A percentile compares a stretch with the other conserved stretches of the same genome.
Conservation (phyloP, 2,888 invertebrate genomes). For the Cerceris rybyensis region DNA sequence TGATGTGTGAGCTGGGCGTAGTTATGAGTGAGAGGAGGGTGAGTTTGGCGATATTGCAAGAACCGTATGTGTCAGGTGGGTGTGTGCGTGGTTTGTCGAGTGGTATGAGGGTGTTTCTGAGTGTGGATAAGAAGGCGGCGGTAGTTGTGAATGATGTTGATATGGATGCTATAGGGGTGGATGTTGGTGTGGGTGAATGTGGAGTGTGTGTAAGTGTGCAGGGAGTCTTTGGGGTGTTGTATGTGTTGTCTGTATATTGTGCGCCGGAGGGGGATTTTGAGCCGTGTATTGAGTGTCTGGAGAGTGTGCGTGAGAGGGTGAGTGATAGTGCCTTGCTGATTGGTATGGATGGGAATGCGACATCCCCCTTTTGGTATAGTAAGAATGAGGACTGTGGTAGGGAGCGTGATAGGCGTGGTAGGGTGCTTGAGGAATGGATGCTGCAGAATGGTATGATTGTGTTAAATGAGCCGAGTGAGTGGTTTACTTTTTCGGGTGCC, state of each 20-base stretch:
- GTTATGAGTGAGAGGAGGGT: background rate
- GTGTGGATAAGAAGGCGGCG: conserved; percentile 16
- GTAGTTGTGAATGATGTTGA: conserved; percentile 28
- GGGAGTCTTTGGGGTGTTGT: conserved; percentile 36
- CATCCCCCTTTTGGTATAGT: conserved; percentile 53
- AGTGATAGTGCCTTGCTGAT: conserved; percentile 24
- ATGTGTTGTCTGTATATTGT: conserved; percentile 53
- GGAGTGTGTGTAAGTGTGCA: conserved; percentile 48
- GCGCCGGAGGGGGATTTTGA: conserved; percentile 11
- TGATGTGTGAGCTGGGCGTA: conserved; percentile 12
- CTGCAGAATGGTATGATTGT: conserved; percentile 1
- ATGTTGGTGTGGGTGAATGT: conserved; percentile 11
- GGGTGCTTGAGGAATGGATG: background rate
- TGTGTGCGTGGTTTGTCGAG: background rate
- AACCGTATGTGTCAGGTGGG: conserved; percentile 7
- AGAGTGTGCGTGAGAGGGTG: background rate
- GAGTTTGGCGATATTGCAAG: conserved; percentile 22
- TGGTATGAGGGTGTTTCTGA: background rate
- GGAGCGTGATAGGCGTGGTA: conserved; percentile 12
- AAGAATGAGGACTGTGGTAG: background rate
- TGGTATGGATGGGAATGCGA: conserved; percentile 62
- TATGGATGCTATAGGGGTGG: conserved; percentile 21
- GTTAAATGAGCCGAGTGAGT: conserved; percentile 16
- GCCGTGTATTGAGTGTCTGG: conserved; percentile 18
- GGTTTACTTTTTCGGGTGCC: background rate